Evolutionary conservation across 1,140 invertebrate genomes (phyloP).

Genomic region (Drosophila obscura): DNA sequence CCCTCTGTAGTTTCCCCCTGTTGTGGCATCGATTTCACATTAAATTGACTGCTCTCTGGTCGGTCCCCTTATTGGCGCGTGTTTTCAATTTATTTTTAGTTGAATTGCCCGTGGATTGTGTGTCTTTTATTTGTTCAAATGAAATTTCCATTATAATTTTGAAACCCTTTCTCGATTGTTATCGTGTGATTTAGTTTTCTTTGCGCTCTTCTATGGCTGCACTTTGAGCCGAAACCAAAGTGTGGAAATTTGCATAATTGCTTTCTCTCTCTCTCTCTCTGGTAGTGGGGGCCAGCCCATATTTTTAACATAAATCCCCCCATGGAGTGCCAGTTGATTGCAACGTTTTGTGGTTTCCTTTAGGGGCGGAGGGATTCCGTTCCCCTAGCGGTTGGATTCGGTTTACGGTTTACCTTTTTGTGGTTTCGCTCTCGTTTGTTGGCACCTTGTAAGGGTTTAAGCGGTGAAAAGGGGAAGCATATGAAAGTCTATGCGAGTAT

Average conservation of each 20-base stretch:
- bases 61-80: slow-evolving; percentile 53
- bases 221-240: slow-evolving; percentile 6
- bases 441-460: slow-evolving; percentile 42
- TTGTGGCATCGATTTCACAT: slow-evolving; percentile 63
- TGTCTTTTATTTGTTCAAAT: slow-evolving; percentile 12
- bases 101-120: slow-evolving; percentile 53
- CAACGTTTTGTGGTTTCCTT: slow-evolving; percentile 67
- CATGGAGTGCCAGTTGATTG: slow-evolving; percentile 52
- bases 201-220: slow-evolving; percentile 36
- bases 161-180: slow-evolving; percentile 39
- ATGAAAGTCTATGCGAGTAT: slow-evolving; percentile 27
- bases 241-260: slow-evolving; percentile 70
- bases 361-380: slow-evolving; percentile 15
- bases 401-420: slow-evolving; percentile 49
- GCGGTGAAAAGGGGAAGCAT: slow-evolving; percentile 17
- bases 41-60: slow-evolving; percentile 20
- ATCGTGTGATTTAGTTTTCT: slow-evolving; percentile 26
- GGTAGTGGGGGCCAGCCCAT: slow-evolving; percentile 25
- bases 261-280: slow-evolving; percentile 42
- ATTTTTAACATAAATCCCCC: slow-evolving; percentile 34
- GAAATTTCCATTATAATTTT: slow-evolving; percentile 37
- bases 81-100: slow-evolving; percentile 64
- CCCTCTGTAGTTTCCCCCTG: slow-evolving; percentile 9
- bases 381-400: slow-evolving; percentile 26
- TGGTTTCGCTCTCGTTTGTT: slow-evolving; percentile 56